A percentile compares a stretch with the other conserved stretches of the same genome.
These are phyloP conservation scores for Malurus cyaneus DNA, from an alignment of 2,113 vertebrate species.

Conservation along the genomic window DNA sequence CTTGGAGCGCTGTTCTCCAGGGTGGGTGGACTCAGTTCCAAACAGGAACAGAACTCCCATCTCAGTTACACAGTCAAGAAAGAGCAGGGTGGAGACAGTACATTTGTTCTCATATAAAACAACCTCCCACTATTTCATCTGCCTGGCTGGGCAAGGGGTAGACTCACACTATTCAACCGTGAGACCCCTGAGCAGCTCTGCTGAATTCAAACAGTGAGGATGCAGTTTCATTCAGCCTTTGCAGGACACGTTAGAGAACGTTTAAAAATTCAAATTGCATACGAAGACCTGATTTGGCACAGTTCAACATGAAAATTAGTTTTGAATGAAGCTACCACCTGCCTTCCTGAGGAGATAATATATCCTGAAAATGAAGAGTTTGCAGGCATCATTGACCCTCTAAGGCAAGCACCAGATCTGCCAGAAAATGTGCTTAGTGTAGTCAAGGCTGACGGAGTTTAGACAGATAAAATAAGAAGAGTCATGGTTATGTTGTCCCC, in stretches of 20 bases:
- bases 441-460: neutral
- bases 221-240: neutral
- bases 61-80: neutral
- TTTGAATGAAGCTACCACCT: conserved; percentile 32
- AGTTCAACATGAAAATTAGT: conserved; percentile 12
- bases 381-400: conserved; percentile 4
- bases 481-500: neutral
- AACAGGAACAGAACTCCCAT: neutral
- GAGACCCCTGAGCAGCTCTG: neutral
- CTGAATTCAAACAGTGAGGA: neutral
- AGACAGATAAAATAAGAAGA: neutral
- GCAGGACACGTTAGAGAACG: neutral
- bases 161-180: fast-evolving
- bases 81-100: neutral
- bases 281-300: conserved; percentile 30
- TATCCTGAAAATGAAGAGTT: neutral
- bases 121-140: neutral
- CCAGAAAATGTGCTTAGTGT: neutral
- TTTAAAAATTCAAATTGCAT: conserved; percentile 1
- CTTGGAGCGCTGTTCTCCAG: neutral
- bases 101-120: neutral
- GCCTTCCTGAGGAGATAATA: conserved; percentile 17
- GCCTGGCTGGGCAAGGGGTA: neutral
- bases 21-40: neutral
- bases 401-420: neutral